Conservation (phyloP, 2,888 invertebrate species). For the Atethmia centrago region DNA sequence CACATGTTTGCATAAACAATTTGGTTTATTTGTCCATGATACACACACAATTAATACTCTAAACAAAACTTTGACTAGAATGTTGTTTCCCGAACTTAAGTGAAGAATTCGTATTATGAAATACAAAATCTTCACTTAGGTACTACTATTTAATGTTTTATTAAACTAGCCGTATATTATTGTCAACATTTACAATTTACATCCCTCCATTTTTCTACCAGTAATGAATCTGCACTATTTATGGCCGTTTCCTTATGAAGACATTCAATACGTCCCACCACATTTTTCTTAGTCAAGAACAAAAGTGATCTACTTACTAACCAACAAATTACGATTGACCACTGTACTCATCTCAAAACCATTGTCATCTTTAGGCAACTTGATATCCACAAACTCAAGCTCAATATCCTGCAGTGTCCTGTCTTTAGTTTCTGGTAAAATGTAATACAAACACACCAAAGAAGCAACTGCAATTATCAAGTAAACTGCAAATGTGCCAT, state of each 20-base stretch:
- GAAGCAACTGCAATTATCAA: constrained; percentile 30
- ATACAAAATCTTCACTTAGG: background rate
- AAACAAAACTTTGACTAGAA: background rate
- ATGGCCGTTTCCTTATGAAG: background rate
- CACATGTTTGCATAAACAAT: background rate
- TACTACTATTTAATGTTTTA: background rate
- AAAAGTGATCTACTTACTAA: background rate
- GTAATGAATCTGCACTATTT: background rate
- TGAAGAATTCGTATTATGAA: too few relatives aligned
- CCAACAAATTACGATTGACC: constrained; percentile 9
- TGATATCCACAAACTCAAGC: constrained; percentile 44
- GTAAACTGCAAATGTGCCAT: constrained; percentile 42
- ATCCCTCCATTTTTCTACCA: background rate
- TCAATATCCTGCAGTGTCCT: constrained; percentile 57
- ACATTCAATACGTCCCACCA: background rate
- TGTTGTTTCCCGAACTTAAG: too few relatives aligned
- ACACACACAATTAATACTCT: background rate
- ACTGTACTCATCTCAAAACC: background rate
- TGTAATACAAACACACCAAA: constrained; percentile 26
- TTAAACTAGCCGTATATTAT: background rate
- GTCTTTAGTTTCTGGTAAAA: constrained; percentile 57
- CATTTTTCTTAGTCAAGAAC: background rate
- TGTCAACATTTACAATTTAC: background rate
- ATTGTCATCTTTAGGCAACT: constrained; percentile 9
- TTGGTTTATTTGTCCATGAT: background rate